Conservation (phyloP, 2,888 invertebrate species). For the Fissipunctia ypsillon region DNA sequence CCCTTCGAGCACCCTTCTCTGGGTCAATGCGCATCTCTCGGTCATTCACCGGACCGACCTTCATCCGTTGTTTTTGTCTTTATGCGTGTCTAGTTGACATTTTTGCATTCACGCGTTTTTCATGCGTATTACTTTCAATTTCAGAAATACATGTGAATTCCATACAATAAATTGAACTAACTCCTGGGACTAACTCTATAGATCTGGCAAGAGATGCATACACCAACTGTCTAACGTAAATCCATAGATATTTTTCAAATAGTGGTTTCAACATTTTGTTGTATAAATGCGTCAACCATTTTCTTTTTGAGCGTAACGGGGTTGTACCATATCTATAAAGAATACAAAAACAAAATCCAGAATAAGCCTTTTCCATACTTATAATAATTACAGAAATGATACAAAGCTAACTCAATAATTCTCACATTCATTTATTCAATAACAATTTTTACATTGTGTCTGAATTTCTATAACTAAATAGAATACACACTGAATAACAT, state of each 20-base stretch:
- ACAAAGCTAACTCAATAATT: neutral
- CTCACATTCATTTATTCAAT: too few species aligned
- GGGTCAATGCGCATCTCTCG: constrained; percentile 86
- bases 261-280: neutral
- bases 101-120: constrained; percentile 28
- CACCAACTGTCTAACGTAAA: neutral
- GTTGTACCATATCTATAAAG: too few species aligned
- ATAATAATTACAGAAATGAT: neutral
- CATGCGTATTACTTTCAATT: constrained; percentile 15
- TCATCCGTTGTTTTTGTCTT: constrained; percentile 66
- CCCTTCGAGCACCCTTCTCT: constrained; percentile 89
- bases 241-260: neutral
- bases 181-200: constrained; percentile 6
- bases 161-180: neutral
- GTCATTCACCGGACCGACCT: constrained; percentile 81
- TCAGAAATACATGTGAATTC: neutral
- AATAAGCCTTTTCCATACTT: neutral
- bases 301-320: neutral
- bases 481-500: too few species aligned
- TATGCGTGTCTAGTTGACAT: constrained; percentile 50
- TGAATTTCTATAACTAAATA: too few species aligned
- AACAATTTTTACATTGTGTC: too few species aligned
- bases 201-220: constrained; percentile 2
- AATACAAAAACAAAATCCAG: neutral
- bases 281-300: neutral